Conservation (phyloP, 2,888 invertebrate species). For the Andrena bucephala region DNA sequence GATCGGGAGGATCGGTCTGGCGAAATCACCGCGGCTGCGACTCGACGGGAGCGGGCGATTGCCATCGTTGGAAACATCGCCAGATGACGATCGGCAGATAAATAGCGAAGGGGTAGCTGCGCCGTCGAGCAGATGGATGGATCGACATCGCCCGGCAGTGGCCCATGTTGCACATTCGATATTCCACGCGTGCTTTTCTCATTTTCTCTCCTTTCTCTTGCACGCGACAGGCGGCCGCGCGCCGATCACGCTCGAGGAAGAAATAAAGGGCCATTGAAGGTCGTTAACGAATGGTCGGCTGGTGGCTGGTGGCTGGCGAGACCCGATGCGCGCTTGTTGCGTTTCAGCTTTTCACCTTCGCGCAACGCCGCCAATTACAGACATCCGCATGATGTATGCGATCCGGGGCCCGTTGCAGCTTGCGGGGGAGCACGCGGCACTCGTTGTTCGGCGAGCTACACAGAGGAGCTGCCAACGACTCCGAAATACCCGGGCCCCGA, state of each 20-base stretch:
- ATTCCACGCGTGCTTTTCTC: slow-evolving; percentile 1
- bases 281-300: not conserved
- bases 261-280: not conserved
- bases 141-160: slow-evolving; percentile 14
- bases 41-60: slow-evolving; percentile 30
- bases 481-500: not conserved
- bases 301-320: not conserved
- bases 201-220: not conserved
- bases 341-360: not conserved
- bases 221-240: not conserved
- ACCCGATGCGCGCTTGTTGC: not conserved
- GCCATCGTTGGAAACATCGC: slow-evolving; percentile 27
- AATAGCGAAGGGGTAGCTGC: slow-evolving; percentile 32
- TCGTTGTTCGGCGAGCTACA: not conserved
- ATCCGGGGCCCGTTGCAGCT: not conserved
- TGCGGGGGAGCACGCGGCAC: slow-evolving; percentile 19
- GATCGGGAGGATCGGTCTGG: slow-evolving; percentile 49
- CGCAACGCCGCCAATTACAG: slow-evolving; percentile 18
- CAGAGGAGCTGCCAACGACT: not conserved
- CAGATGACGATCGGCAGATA: slow-evolving; percentile 24
- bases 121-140: slow-evolving; percentile 43
- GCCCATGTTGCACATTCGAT: slow-evolving; percentile 2
- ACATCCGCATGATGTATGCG: not conserved
- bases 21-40: slow-evolving; percentile 17
- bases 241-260: not conserved